phyloP scores from a whole-genome alignment of 2,113 vertebrate species.

The Dicentrarchus labrax region DNA sequence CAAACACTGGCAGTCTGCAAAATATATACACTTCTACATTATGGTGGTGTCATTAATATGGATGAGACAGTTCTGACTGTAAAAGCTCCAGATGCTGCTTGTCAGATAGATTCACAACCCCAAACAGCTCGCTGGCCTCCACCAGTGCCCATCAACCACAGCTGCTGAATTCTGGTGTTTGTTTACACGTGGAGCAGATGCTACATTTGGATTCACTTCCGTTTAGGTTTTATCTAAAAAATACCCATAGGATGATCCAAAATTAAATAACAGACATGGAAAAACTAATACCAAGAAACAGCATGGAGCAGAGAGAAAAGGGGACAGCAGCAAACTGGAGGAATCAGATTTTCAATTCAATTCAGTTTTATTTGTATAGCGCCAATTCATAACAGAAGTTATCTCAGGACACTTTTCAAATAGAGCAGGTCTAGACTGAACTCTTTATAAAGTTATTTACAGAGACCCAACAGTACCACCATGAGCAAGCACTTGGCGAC shows the following conservation, averaged over 20 bases:
- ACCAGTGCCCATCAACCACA: too few relatives aligned
- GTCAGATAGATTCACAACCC: not conserved
- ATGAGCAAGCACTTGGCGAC: too few relatives aligned
- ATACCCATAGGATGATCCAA: not conserved
- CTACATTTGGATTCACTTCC: not conserved
- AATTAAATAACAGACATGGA: not conserved
- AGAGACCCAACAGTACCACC: too few relatives aligned
- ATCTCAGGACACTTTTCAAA: too few relatives aligned
- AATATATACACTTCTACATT: not conserved
- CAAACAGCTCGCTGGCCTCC: not conserved
- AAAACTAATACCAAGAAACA: not conserved
- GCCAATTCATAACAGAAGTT: too few relatives aligned
- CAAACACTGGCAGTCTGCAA: not conserved
- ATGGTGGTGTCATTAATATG: not conserved
- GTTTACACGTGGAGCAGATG: not conserved
- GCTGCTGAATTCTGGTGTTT: not conserved
- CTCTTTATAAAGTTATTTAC: too few relatives aligned
- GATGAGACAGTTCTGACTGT: not conserved
- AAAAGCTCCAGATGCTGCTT: not conserved
- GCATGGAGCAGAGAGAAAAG: not conserved
- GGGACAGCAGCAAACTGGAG: too few relatives aligned
- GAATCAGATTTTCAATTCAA: too few relatives aligned
- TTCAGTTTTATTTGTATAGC: too few relatives aligned
- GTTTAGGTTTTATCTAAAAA: not conserved
- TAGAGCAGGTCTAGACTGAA: too few relatives aligned